Percentiles rank a stretch among this genome's conserved stretches.
Evolutionary conservation across 2,888 invertebrate species (phyloP).

Genomic region (Bursaphelenchus okinawaensis): DNA sequence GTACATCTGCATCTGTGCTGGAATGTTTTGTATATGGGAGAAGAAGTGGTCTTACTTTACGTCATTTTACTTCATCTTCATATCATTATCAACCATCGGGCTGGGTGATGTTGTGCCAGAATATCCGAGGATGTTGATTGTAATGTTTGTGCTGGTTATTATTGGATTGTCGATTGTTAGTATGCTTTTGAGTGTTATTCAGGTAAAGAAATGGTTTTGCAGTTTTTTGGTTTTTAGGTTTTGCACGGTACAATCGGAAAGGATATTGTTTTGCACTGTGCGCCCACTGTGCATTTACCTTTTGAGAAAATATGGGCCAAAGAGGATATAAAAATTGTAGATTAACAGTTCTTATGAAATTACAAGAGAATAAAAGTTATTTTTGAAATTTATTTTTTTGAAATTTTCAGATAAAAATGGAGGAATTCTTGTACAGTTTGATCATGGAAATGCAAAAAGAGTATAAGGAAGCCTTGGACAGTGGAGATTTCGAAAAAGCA

Average conservation of each 20-base stretch:
- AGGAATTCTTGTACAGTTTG: constrained; percentile 54
- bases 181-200: constrained; percentile 83
- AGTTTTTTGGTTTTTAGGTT: neutral
- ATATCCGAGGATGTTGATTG: constrained; percentile 81
- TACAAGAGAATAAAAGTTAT: too few relatives aligned
- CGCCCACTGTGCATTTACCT: too few relatives aligned
- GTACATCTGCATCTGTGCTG: constrained; percentile 81
- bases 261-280: too few relatives aligned
- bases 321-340: too few relatives aligned
- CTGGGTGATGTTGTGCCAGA: constrained; percentile 62
- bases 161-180: constrained; percentile 90
- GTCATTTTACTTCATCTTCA: constrained; percentile 92
- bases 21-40: constrained; percentile 65
- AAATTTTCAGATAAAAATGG: constrained; percentile 50
- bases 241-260: too few relatives aligned
- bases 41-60: constrained; percentile 83
- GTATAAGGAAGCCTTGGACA: constrained; percentile 43
- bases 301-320: too few relatives aligned
- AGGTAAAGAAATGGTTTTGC: neutral
- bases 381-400: too few relatives aligned
- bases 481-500: constrained; percentile 31
- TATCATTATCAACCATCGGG: constrained; percentile 94
- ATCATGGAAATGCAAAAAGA: constrained; percentile 51
- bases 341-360: too few relatives aligned
- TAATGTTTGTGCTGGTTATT: constrained; percentile 83